These are phyloP conservation scores for Aphelocoma californica DNA, from an alignment of 2,797 vertebrate genomes.

Conservation along the genomic window DNA sequence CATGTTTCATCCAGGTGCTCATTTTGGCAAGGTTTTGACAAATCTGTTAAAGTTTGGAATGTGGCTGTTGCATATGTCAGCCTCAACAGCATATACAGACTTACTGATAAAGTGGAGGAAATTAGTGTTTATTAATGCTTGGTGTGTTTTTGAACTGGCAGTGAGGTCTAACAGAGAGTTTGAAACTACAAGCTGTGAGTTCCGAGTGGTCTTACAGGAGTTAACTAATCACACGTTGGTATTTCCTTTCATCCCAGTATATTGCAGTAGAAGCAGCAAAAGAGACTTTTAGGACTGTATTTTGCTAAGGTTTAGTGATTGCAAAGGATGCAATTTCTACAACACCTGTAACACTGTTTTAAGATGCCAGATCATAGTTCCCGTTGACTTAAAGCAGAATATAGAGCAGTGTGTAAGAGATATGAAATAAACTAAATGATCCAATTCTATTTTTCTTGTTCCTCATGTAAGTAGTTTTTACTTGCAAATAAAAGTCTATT, in stretches of 20 bases:
- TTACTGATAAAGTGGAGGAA: neutral
- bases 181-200: neutral
- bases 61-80: neutral
- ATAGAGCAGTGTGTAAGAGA: neutral
- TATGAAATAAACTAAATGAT: neutral
- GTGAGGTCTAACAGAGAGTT: neutral
- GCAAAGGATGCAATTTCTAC: neutral
- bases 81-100: neutral
- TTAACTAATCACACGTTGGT: neutral
- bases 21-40: neutral
- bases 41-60: neutral
- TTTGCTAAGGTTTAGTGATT: neutral
- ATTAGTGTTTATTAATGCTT: neutral
- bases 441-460: neutral
- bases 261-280: neutral
- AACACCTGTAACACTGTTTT: neutral
- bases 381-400: neutral
- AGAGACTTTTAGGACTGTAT: neutral
- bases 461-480: neutral
- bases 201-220: neutral
- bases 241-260: neutral
- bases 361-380: neutral
- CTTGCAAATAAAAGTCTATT: neutral
- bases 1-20: neutral
- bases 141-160: neutral